A percentile compares a stretch with the other conserved stretches of the same genome.
phyloP scores from a whole-genome alignment of 2,888 invertebrate genomes.

The Myopa tessellatipennis region DNA sequence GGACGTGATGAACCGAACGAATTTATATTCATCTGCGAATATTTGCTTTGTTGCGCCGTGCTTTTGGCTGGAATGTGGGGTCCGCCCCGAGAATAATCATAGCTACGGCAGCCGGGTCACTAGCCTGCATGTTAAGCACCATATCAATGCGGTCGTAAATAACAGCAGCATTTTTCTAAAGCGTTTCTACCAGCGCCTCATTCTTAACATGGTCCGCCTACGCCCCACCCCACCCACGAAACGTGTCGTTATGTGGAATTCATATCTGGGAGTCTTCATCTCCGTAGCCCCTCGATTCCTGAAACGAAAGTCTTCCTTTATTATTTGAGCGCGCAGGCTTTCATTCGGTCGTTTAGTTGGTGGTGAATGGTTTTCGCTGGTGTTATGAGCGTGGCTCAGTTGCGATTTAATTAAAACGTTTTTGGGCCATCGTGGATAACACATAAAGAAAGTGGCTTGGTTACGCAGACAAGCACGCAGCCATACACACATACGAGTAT shows the following conservation, averaged over 20 bases:
- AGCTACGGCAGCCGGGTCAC: conserved; percentile 3
- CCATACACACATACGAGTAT: too few species aligned
- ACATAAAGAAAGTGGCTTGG: too few species aligned
- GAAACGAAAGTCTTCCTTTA: conserved; percentile 16
- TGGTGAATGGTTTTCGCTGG: conserved; percentile 18
- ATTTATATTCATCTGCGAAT: conserved; percentile 8
- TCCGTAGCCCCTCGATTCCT: not conserved
- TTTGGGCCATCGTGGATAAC: not conserved
- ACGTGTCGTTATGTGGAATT: conserved; percentile 10
- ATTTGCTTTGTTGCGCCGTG: not conserved
- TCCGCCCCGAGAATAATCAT: not conserved
- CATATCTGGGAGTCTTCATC: conserved; percentile 12
- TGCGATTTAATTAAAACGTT: conserved; percentile 34
- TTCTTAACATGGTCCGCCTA: not conserved
- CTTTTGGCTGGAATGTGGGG: not conserved
- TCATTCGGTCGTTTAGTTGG: not conserved
- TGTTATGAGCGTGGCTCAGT: conserved; percentile 24
- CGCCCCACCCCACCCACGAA: not conserved
- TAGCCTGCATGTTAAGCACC: conserved; percentile 16
- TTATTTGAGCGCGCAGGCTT: not conserved
- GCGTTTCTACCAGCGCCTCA: not conserved
- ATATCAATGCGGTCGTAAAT: conserved; percentile 28
- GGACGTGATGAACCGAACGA: not conserved
- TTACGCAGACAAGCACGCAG: too few species aligned
- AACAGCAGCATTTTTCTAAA: conserved; percentile 19